Base-by-base conservation (phyloP, 1,140 invertebrate species). In the Drosophila grimshawi region DNA sequence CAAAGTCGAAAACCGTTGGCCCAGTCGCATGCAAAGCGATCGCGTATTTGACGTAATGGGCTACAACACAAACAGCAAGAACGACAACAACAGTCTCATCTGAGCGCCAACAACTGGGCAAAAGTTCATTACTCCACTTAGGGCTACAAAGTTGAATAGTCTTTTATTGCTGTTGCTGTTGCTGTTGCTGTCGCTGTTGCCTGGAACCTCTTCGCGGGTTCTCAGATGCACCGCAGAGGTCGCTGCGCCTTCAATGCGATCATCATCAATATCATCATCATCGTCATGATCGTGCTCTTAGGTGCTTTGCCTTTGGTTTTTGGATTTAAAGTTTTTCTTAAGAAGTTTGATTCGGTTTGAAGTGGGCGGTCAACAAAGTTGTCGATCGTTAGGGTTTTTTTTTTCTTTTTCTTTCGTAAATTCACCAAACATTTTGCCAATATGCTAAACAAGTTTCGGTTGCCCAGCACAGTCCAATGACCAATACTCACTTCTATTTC, bases 61-160 rank as follows among this genome's bases (percentile, higher is more conserved):
- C 61, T 72, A 29, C 66, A 62, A 39, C 66, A 69, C 57, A 66
- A 39, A 56, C 43, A 43, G 6, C 29, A 19, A 29, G 29, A 63
- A 32, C 49, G 59, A 46, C 53, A 74, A 51, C 60, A 55, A 32
- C 29, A 70, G 64, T 56, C 41, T 49, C 64, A 81, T 51, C 64
- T 51, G 32, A 60, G 57, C 51, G 11, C 37, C 61, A 76, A 60
- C 74, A 77, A 67, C 75, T 65, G 59, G 61, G 69, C 72, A 80
- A 81, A 77, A 85, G 85, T 89, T 89, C 85, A 89, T 89, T 89
- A 89, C 85, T 89, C 85, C 86, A 89, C 86, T 89, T 89, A 89
- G 72, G 71, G 59, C 67, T 69, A 66, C 83, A 88, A 82, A 79
- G 83, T 88, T 86, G 79, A 86, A 81, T 72, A 79, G 57, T 70